Conservation (phyloP, 2,797 vertebrate genomes). For the Caiman crocodilus region DNA sequence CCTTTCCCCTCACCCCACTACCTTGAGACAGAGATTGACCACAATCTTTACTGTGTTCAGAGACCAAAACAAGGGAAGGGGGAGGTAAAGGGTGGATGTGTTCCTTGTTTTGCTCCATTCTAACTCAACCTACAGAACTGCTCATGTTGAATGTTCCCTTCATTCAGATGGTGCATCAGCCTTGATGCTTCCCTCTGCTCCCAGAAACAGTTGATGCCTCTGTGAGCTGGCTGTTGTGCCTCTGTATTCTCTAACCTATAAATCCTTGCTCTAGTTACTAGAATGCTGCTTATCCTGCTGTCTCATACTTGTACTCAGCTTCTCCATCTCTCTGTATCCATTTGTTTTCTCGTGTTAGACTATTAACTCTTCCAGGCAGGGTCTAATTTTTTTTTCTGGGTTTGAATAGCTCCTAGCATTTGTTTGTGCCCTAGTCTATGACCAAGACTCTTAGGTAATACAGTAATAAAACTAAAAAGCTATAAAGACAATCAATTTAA, state of each 20-base stretch:
- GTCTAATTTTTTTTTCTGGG: too few species aligned
- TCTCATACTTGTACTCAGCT: too few species aligned
- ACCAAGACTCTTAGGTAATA: too few species aligned
- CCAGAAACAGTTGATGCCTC: not conserved
- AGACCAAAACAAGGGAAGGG: not conserved
- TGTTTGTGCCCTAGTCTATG: too few species aligned
- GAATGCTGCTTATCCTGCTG: too few species aligned
- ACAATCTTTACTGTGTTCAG: not conserved
- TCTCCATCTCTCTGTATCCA: too few species aligned
- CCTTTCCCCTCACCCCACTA: not conserved
- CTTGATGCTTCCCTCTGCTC: not conserved
- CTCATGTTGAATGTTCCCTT: not conserved
- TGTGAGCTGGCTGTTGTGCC: not conserved
- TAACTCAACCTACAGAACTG: not conserved
- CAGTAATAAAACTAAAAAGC: too few species aligned
- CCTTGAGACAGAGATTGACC: not conserved
- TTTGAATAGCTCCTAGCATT: too few species aligned
- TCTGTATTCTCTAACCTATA: not conserved
- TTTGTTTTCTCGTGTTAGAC: too few species aligned
- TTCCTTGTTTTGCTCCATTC: not conserved
- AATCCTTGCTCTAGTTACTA: too few species aligned
- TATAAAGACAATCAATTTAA: too few species aligned
- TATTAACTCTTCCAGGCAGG: too few species aligned
- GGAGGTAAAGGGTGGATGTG: not conserved
- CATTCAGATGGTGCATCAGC: fast-evolving